These are phyloP conservation scores for Heliconius congener DNA, from an alignment of 1,140 invertebrate genomes.

Conservation along the genomic window DNA sequence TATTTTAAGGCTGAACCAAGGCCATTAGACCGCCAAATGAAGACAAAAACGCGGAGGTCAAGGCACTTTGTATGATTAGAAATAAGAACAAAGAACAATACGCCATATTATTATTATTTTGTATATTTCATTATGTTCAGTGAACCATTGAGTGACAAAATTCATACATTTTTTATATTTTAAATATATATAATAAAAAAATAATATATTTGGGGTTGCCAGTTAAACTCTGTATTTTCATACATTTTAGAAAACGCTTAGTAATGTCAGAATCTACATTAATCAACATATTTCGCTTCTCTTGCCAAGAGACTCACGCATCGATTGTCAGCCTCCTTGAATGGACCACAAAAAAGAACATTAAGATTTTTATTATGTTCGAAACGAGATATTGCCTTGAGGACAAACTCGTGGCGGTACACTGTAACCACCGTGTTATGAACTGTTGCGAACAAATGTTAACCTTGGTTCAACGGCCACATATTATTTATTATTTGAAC, in stretches of 20 bases:
- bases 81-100: slow-evolving; percentile 64
- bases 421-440: slow-evolving; percentile 48
- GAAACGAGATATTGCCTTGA: slow-evolving; percentile 70
- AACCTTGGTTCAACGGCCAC: slow-evolving; percentile 23
- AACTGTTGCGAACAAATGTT: slow-evolving; percentile 39
- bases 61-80: slow-evolving; percentile 62
- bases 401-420: slow-evolving; percentile 53
- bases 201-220: neutral
- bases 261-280: slow-evolving; percentile 23
- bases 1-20: slow-evolving; percentile 63
- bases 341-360: slow-evolving; percentile 70
- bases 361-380: slow-evolving; percentile 71
- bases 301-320: slow-evolving; percentile 33
- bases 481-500: neutral
- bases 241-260: neutral
- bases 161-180: too few species aligned
- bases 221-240: neutral
- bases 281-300: slow-evolving; percentile 19
- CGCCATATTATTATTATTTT: slow-evolving; percentile 39
- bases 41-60: slow-evolving; percentile 67
- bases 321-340: slow-evolving; percentile 64
- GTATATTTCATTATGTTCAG: slow-evolving; percentile 26
- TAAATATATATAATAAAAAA: neutral
- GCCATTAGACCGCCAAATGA: slow-evolving; percentile 63
- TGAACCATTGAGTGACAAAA: too few species aligned